Percentiles rank a stretch among this genome's conserved stretches.
Evolutionary conservation across 1,140 invertebrate species (phyloP).

Genomic region (Musca vetustissima): DNA sequence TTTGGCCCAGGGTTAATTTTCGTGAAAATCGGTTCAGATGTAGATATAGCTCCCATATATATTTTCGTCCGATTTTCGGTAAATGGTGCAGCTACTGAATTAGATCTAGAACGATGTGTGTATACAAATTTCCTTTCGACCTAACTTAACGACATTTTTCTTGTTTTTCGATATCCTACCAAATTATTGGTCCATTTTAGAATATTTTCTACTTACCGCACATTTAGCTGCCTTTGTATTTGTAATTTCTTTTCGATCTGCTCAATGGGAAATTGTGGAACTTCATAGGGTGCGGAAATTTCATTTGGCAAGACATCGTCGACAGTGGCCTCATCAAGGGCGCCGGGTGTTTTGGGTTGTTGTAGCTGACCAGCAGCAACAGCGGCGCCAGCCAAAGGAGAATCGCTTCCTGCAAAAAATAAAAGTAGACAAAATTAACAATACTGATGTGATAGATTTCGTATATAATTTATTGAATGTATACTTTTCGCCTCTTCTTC

Average conservation of each 20-base stretch:
- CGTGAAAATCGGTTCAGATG: too few relatives aligned
- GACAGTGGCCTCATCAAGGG: slow-evolving; percentile 36
- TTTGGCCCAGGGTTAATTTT: too few relatives aligned
- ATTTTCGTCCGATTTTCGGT: too few relatives aligned
- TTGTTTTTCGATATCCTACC: too few relatives aligned
- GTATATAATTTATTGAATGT: not conserved
- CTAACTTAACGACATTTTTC: too few relatives aligned
- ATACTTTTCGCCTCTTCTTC: too few relatives aligned
- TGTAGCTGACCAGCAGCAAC: slow-evolving; percentile 7
- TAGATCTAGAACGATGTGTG: too few relatives aligned
- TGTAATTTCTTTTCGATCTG: slow-evolving; percentile 92
- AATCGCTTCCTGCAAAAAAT: slow-evolving; percentile 26
- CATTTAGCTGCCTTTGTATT: slow-evolving; percentile 87
- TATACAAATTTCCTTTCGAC: too few relatives aligned
- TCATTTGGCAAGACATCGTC: slow-evolving; percentile 70
- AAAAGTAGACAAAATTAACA: not conserved
- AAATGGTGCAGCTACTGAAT: too few relatives aligned
- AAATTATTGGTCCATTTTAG: too few relatives aligned
- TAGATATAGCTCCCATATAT: too few relatives aligned
- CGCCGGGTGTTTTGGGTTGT: slow-evolving; percentile 15
- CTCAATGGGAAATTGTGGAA: slow-evolving; percentile 96
- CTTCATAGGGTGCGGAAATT: slow-evolving; percentile 91
- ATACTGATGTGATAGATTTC: not conserved
- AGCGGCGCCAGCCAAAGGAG: slow-evolving; percentile 9
- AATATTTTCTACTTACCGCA: slow-evolving; percentile 82